Conservation (phyloP, 1,140 invertebrate genomes). For the Oncopeltus fasciatus region DNA sequence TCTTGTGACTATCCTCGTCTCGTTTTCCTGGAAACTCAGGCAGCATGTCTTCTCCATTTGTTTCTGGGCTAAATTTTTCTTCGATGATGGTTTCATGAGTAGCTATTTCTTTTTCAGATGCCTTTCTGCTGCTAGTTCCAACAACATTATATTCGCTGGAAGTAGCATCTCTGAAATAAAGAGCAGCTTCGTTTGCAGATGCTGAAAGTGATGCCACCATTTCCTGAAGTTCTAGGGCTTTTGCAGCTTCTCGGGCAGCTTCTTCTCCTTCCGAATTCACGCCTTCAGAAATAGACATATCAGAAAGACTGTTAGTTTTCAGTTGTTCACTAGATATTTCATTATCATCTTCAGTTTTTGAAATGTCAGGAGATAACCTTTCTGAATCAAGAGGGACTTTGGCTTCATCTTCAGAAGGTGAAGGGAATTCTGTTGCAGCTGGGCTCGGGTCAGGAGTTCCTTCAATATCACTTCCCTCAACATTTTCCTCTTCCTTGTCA, state of each 20-base stretch:
- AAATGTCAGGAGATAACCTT: not conserved
- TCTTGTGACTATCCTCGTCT: too few relatives aligned
- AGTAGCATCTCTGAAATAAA: not conserved
- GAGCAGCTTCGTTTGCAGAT: not conserved
- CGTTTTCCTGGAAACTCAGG: too few relatives aligned
- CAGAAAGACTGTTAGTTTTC: conserved; percentile 23
- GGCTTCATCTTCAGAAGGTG: not conserved
- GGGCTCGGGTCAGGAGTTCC: not conserved
- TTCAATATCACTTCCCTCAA: not conserved
- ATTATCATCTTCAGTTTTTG: conserved; percentile 18
- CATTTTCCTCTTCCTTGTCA: not conserved
- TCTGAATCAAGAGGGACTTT: not conserved
- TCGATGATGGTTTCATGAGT: not conserved
- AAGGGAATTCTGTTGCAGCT: not conserved
- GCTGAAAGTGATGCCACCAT: not conserved
- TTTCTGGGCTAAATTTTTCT: not conserved
- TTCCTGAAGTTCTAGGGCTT: conserved; percentile 6
- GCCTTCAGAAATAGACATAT: conserved; percentile 20
- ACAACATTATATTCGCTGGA: not conserved
- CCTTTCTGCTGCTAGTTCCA: not conserved
- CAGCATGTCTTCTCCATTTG: not conserved
- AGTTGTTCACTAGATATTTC: conserved; percentile 22
- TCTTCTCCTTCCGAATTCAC: conserved; percentile 16
- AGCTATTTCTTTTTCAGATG: not conserved
- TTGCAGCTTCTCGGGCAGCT: conserved; percentile 13